Percentiles rank a stretch among this genome's conserved stretches.
Conservation (phyloP, 2,113 vertebrate genomes). For the Stigmatopora nigra region DNA sequence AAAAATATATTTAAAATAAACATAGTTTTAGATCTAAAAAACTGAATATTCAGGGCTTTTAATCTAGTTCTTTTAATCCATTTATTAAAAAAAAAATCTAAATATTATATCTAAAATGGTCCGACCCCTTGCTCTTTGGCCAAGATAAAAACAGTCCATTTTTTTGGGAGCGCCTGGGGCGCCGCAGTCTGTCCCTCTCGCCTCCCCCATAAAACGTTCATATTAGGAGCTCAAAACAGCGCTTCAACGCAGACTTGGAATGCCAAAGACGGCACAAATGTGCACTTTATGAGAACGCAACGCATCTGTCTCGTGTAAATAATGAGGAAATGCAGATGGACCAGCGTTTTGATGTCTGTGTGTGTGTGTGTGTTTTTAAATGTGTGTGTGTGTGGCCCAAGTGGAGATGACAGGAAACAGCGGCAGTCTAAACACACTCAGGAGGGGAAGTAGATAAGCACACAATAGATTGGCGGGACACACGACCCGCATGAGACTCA, state of each 20-base stretch:
- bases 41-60: too few species aligned
- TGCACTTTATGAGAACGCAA: neutral
- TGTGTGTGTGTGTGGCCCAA: slow-evolving; percentile 22
- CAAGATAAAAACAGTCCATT: neutral
- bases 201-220: too few species aligned
- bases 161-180: neutral
- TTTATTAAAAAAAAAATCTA: too few species aligned
- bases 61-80: too few species aligned
- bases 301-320: neutral
- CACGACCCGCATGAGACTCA: slow-evolving; percentile 61
- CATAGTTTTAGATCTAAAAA: too few species aligned
- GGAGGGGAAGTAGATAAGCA: slow-evolving; percentile 70
- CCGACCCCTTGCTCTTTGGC: too few species aligned
- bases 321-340: slow-evolving; percentile 1
- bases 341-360: neutral
- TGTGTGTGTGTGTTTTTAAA: slow-evolving; percentile 3
- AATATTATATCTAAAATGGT: too few species aligned
- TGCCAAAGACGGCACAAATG: too few species aligned
- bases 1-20: too few species aligned
- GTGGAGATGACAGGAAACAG: slow-evolving; percentile 31
- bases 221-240: too few species aligned
- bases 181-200: too few species aligned
- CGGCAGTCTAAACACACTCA: slow-evolving; percentile 69
- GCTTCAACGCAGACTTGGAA: too few species aligned
- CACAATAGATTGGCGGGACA: slow-evolving; percentile 62